These are phyloP conservation scores for Corydoras sp. DNA, from an alignment of 2,113 vertebrate genomes.

Conservation along the genomic window DNA sequence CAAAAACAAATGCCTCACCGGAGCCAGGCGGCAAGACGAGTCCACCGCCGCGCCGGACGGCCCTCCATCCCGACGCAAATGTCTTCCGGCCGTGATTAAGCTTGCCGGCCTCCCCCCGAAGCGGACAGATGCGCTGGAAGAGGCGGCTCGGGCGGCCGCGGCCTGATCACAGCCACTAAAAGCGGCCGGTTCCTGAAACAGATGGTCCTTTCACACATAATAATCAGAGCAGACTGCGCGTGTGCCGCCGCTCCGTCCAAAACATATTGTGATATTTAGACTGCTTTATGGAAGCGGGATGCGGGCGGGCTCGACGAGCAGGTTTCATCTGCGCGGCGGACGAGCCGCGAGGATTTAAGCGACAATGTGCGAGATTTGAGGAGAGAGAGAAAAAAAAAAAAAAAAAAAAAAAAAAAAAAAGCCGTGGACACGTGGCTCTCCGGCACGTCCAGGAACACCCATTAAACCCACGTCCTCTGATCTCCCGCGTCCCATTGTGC, in stretches of 20 bases:
- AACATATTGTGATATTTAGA: conserved; percentile 48
- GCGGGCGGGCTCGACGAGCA: conserved; percentile 10
- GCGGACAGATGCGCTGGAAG: conserved; percentile 37
- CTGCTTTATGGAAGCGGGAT: conserved; percentile 29
- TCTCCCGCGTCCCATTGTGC: conserved; percentile 43
- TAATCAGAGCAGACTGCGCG: conserved; percentile 42
- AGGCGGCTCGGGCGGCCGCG: conserved; percentile 24
- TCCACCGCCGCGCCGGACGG: neutral
- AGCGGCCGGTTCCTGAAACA: conserved; percentile 36
- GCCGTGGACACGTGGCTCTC: conserved; percentile 33
- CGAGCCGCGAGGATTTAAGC: neutral
- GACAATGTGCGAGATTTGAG: neutral
- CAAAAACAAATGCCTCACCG: conserved; percentile 59
- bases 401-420: neutral
- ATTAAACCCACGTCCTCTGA: conserved; percentile 46
- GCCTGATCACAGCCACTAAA: conserved; percentile 22
- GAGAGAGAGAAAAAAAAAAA: conserved; percentile 5
- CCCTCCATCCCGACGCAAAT: conserved; percentile 14
- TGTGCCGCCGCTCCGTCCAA: conserved; percentile 31
- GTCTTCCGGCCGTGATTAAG: conserved; percentile 39
- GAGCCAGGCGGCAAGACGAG: conserved; percentile 38
- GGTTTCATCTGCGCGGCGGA: neutral
- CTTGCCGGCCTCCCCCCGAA: conserved; percentile 25
- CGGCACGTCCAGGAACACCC: conserved; percentile 40
- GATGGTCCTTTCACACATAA: conserved; percentile 44